Evolutionary conservation across 35 echinoderm and acorn worm genomes (phyloP).

Genomic region (Anneissia japonica): DNA sequence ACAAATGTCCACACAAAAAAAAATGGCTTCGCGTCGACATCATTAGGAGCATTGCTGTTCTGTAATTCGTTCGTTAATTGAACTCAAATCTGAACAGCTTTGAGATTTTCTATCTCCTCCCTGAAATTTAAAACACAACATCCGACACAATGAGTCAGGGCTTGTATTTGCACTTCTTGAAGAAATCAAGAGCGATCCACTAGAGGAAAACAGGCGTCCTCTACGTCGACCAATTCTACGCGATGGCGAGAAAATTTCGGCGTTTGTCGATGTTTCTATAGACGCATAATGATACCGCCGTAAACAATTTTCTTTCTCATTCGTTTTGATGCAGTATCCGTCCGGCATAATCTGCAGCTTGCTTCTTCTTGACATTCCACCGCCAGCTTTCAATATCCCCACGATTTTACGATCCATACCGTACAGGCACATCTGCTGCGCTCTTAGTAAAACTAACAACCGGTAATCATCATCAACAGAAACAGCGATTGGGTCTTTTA

Average conservation of each 20-base stretch:
- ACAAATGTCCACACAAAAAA: too few relatives aligned
- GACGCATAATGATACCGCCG: neutral
- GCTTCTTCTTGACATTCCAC: neutral
- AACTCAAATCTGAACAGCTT: neutral
- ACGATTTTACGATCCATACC: neutral
- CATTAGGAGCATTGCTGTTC: too few relatives aligned
- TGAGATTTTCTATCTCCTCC: neutral
- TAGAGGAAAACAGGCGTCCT: neutral
- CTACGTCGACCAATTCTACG: neutral
- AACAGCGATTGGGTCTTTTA: neutral
- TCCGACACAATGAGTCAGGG: neutral
- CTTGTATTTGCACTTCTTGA: neutral
- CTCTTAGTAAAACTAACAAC: neutral
- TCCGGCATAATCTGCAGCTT: neutral
- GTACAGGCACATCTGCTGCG: neutral
- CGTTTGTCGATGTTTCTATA: neutral
- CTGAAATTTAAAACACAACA: neutral
- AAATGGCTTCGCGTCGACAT: too few relatives aligned
- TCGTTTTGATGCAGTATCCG: neutral
- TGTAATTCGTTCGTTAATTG: neutral
- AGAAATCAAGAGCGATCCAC: neutral
- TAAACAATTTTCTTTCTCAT: neutral
- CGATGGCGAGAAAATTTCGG: neutral
- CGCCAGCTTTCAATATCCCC: neutral
- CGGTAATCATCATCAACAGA: neutral